Base-by-base conservation (phyloP, 1,140 invertebrate genomes). In the Homalodisca vitripennis region DNA sequence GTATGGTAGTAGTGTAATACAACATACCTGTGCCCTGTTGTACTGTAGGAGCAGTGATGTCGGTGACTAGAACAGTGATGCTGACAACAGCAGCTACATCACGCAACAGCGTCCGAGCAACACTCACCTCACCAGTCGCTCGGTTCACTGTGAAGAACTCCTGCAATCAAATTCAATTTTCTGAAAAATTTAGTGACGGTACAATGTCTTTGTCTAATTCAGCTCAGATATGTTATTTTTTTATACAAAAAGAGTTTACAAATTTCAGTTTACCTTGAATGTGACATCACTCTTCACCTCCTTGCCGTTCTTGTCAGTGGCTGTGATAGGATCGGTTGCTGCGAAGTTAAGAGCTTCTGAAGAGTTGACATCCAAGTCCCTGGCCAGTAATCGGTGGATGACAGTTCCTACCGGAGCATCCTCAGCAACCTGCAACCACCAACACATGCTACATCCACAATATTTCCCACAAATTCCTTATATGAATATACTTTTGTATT, bases 301-400 rank as follows among this genome's bases (percentile, higher is more conserved):
- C 70, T 90, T 89, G 55, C 93, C 93, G 78, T 92, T 88, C 74
- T 91, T 90, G 74, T 93, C 90, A 24, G 94, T 87, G 3, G 92
- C 93, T 0, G 88, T 87, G 13, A 89, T 88, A 24, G 86, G 87
- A 73, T 91, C 89, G 6, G 86, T 86, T 51, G 90, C 83, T 0
- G 86, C 87, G 73, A 87, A 95, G 73, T 88, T 84, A 17, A 96
- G 78, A 3, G 88, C 87, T 53, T 88, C 86, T 1, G 84, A 82
- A 51, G 85, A 84, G 20, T 84, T 83, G 46, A 90, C 88, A 80
- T 97, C 95, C 0, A 92, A 92, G 82, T 97, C 94, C 30, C 86
- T 81, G 0, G 93, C 93, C 57, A 86, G 82, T 20, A 96, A 76
- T 1, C 83, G 87, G 55, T 93, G 85, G 13, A 97, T 86, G 32